phyloP scores from a whole-genome alignment of 2,797 vertebrate species.

The Rhinichthys osculus region DNA sequence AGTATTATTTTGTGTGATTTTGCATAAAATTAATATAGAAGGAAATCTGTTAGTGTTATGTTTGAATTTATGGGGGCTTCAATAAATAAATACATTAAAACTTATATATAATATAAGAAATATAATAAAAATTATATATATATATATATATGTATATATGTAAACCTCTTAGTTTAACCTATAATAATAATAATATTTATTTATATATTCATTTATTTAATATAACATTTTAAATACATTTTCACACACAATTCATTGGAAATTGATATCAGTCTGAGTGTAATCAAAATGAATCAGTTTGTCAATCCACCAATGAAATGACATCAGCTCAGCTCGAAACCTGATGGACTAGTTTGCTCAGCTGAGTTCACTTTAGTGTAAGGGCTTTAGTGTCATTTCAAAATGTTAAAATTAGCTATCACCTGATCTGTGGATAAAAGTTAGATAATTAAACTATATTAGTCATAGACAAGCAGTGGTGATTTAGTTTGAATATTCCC shows the following conservation, averaged over 20 bases:
- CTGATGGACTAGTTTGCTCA: not conserved
- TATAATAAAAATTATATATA: too few relatives aligned
- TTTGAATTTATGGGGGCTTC: too few relatives aligned
- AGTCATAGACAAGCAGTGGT: not conserved
- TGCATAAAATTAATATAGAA: too few relatives aligned
- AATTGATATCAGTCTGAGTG: not conserved
- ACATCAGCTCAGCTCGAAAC: constrained; percentile 6
- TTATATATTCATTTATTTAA: not conserved
- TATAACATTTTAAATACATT: not conserved
- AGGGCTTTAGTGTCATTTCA: not conserved
- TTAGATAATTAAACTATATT: not conserved
- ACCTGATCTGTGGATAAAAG: not conserved
- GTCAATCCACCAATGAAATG: not conserved
- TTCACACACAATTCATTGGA: not conserved
- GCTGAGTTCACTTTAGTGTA: not conserved
- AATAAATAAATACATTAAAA: too few relatives aligned
- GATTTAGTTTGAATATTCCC: not conserved
- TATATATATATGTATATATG: too few relatives aligned
- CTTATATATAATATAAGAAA: too few relatives aligned
- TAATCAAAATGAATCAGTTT: not conserved
- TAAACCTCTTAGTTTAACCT: too few relatives aligned
- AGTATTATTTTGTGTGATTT: too few relatives aligned
- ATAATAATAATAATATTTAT: not conserved
- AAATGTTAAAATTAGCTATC: not conserved
- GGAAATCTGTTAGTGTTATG: too few relatives aligned